phyloP scores from a whole-genome alignment of 2,113 vertebrate species.

The Xyliphius kryptos region DNA sequence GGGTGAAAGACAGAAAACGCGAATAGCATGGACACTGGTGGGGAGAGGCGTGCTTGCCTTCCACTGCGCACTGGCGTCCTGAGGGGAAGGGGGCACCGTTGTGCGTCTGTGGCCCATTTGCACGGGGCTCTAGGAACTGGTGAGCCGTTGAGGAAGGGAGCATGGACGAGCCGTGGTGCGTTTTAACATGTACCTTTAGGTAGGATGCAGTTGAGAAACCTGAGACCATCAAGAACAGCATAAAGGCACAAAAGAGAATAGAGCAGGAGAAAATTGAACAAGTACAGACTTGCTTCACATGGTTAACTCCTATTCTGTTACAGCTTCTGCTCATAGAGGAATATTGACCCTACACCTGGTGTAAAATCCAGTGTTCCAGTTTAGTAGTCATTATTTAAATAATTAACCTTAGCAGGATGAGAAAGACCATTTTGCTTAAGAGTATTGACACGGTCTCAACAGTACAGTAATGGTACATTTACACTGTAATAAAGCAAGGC shows the following conservation, averaged over 20 bases:
- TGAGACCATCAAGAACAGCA: constrained; percentile 85
- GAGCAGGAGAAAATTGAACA: constrained; percentile 37
- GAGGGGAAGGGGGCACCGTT: constrained; percentile 96
- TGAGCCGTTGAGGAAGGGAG: constrained; percentile 72
- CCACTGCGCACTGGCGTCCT: constrained; percentile 97
- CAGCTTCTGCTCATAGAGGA: no score
- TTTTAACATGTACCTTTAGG: constrained; percentile 99
- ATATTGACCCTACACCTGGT: not conserved
- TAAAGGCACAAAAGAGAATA: constrained; percentile 60
- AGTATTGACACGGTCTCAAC: no score
- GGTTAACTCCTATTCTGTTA: not conserved
- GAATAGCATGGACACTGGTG: constrained; percentile 44
- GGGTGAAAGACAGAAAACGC: constrained; percentile 51
- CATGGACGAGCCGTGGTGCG: constrained; percentile 95
- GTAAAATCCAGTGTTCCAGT: no score
- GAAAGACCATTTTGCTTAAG: no score
- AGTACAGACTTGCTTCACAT: constrained; percentile 26
- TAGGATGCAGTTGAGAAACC: constrained; percentile 99
- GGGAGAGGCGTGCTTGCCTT: constrained; percentile 92
- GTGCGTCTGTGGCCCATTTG: constrained; percentile 83
- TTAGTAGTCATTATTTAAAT: no score
- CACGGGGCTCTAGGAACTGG: constrained; percentile 89
- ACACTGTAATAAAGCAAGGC: no score
- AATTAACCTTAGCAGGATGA: no score
- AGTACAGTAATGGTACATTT: no score